A percentile compares a stretch with the other conserved stretches of the same genome.
phyloP scores from a whole-genome alignment of 1,140 invertebrate genomes.

The Lerema accius region DNA sequence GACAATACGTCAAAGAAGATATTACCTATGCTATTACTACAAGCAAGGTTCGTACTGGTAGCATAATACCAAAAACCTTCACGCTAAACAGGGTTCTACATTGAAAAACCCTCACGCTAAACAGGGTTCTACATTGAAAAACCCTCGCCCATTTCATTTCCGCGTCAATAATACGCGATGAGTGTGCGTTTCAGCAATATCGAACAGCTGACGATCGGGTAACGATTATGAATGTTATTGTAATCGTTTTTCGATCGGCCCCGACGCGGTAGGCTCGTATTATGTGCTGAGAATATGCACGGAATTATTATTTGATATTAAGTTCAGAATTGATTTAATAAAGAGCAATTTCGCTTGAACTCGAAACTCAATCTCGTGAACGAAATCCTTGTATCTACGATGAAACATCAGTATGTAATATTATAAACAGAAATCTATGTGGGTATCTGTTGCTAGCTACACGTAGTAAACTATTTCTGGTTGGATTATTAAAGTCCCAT shows the following conservation, averaged over 20 bases:
- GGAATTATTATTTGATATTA: slow-evolving; percentile 10
- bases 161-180: slow-evolving; percentile 30
- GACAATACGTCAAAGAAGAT: too few relatives aligned
- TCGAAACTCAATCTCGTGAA: neutral
- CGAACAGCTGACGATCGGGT: slow-evolving; percentile 37
- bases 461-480: too few relatives aligned
- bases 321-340: neutral
- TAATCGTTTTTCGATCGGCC: slow-evolving; percentile 54
- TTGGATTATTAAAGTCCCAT: too few relatives aligned
- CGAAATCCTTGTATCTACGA: neutral
- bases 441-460: too few relatives aligned
- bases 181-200: slow-evolving; percentile 17
- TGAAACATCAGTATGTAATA: neutral
- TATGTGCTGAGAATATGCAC: slow-evolving; percentile 20
- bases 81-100: neutral
- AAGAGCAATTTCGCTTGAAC: neutral
- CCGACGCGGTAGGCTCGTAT: slow-evolving; percentile 35
- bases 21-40: too few relatives aligned
- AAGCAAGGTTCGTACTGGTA: too few relatives aligned
- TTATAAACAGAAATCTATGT: too few relatives aligned
- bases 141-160: slow-evolving; percentile 13
- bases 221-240: slow-evolving; percentile 50
- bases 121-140: neutral
- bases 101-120: too few relatives aligned
- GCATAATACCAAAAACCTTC: too few relatives aligned